Evolutionary conservation across 2,797 vertebrate species (phyloP), one percentile per base, ranked within the genome.

Genomic region (Danio choprae): DNA sequence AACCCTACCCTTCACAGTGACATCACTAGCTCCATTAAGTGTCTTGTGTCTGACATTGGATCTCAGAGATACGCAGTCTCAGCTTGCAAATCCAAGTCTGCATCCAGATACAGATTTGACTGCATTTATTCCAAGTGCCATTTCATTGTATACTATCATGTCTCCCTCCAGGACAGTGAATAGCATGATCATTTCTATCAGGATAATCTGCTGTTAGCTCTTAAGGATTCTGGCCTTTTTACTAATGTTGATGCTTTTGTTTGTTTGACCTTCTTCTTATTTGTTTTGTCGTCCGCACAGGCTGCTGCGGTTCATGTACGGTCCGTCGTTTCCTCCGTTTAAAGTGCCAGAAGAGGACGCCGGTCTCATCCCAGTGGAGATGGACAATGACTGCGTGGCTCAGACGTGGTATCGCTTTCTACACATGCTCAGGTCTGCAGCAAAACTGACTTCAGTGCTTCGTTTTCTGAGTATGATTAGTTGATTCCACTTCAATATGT

Each of bases 331-430:
- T 89, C 96, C 97, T 84, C 91, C 90, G 0, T 96, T 97, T 87
- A 95, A 96, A 92, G 94, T 98, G 87, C 94, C 95, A 0, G 96
- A 96, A 86, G 95, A 97, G 89, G 97, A 98, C 80, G 93, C 95
- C 77, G 93, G 89, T 87, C 90, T 97, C 80, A 96, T 98, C 69
- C 96, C 96, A 79, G 88, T 92, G 18, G 95, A 98, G 85, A 95
- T 98, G 95, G 95, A 96, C 82, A 95, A 96, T 3, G 94, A 96
- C 81, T 95, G 95, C 7, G 83, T 98, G 84, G 92, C 95, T 64
- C 96, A 97, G 87, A 97, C 96, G 2, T 98, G 97, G 97, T 97
- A 97, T 92, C 94, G 96, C 73, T 95, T 98, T 90, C 92, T 98
- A 83, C 96, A 97, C 90, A 94, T 98, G 94, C 93, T 98, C 88